Evolutionary conservation across 2,113 vertebrate species (phyloP).

Genomic region (Panurus biarmicus): DNA sequence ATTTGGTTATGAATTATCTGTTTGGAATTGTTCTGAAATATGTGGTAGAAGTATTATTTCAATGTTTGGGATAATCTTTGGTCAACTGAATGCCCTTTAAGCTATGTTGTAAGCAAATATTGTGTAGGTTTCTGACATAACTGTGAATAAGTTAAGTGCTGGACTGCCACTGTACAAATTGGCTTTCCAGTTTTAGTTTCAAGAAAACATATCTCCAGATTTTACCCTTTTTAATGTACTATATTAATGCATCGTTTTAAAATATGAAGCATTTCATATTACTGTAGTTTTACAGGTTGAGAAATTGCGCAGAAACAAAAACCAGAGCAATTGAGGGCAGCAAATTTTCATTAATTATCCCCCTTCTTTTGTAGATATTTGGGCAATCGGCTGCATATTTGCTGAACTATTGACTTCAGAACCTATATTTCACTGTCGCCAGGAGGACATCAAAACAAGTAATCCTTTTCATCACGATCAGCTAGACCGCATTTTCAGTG

Average conservation of each 20-base stretch:
- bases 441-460: constrained; percentile 99
- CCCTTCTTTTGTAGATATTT: constrained; percentile 82
- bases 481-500: constrained; percentile 96
- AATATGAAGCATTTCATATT: neutral
- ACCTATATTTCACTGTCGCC: constrained; percentile 97
- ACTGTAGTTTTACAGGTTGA: neutral
- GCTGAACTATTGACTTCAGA: constrained; percentile 96
- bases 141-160: neutral
- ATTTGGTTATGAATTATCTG: neutral
- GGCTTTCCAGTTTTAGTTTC: constrained; percentile 6
- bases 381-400: constrained; percentile 99
- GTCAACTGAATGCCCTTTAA: neutral
- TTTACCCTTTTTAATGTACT: neutral
- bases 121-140: neutral
- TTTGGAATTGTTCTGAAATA: neutral
- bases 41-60: neutral
- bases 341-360: neutral
- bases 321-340: neutral
- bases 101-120: neutral
- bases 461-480: constrained; percentile 99
- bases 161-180: neutral
- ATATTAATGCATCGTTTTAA: neutral
- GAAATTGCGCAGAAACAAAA: neutral
- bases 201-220: neutral
- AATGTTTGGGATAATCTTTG: neutral